Base-by-base conservation (phyloP, 2,888 invertebrate species). In the Piscicola geometra region DNA sequence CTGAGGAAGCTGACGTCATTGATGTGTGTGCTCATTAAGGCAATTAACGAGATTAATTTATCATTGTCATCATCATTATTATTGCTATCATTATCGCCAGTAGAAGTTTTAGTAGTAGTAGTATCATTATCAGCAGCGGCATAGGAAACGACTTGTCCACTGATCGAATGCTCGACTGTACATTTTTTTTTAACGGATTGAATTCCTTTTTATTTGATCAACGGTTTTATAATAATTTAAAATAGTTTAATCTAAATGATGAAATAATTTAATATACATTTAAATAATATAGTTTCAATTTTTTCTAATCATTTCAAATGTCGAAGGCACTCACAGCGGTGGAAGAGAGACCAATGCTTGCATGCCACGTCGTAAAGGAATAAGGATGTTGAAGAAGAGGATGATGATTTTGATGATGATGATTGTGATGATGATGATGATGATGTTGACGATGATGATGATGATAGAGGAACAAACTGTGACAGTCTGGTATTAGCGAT, bases 401-500 rank as follows among this genome's bases (percentile, higher is more conserved):
- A 36, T 70, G 70, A 70, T 41, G 47, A 41, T 47, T 5, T 9
- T 9, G 28, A 41, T 15, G 41, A 41, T 15, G 18, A 18, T 5
- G 47, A 70, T 9, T 3, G 3, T 70, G 28, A 35, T 36, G 70
- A 47, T 64, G 25, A 64, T 28, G 64, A 32, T 68, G 68, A 47
- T 5, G 28, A 41, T 70, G 70, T 5, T 47, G 70, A 70, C 5
- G 47, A 70, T 25, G 47, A 70, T 47, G 70, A 70, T 70, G 70
- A 70, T 41, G 47, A 18, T 70, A 12, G 2, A 9, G 70, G 41
- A 15, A 41, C 15, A 15, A 41, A 41, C 15, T 9, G 9, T 15
- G 41, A 15, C 5, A 41, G 41, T 41, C 41, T 41, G 5, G 15
- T 3, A 25, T 56, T 56, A 21, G 60, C 60, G 5, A 56, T 21